A percentile compares a stretch with the other conserved stretches of the same genome.
Conservation (phyloP, 2,113 vertebrate genomes). For the Eonycteris spelaea region DNA sequence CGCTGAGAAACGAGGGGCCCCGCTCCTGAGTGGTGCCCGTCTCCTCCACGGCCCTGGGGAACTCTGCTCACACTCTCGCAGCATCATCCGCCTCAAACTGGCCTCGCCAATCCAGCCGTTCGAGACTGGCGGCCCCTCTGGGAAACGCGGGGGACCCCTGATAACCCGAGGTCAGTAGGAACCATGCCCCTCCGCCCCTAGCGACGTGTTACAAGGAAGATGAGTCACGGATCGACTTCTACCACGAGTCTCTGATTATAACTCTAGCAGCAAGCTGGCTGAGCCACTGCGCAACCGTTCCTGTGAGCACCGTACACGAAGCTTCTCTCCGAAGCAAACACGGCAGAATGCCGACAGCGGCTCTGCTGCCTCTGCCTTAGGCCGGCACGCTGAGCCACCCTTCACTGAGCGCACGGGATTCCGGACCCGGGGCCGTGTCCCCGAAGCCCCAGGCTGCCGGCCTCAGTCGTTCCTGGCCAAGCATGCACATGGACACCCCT, state of each 20-base stretch:
- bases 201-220: not conserved
- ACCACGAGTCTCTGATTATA: not conserved
- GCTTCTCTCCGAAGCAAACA: not conserved
- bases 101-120: not conserved
- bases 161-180: not conserved
- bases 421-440: not conserved
- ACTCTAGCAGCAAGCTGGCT: not conserved
- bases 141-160: not conserved
- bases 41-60: too few relatives aligned
- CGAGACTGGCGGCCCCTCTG: not conserved
- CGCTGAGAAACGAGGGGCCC: not conserved
- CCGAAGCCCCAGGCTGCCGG: too few relatives aligned
- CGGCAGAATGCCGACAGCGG: not conserved
- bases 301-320: not conserved
- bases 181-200: not conserved
- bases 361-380: not conserved
- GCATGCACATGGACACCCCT: not conserved
- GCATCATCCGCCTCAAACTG: not conserved
- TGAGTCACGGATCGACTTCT: not conserved
- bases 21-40: rapidly evolving
- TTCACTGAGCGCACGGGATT: not conserved
- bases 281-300: not conserved
- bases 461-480: not conserved
- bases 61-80: not conserved
- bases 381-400: not conserved